A percentile compares a stretch with the other conserved stretches of the same genome.
phyloP scores from a whole-genome alignment of 2,888 invertebrate genomes.

The Sinelater perroti region DNA sequence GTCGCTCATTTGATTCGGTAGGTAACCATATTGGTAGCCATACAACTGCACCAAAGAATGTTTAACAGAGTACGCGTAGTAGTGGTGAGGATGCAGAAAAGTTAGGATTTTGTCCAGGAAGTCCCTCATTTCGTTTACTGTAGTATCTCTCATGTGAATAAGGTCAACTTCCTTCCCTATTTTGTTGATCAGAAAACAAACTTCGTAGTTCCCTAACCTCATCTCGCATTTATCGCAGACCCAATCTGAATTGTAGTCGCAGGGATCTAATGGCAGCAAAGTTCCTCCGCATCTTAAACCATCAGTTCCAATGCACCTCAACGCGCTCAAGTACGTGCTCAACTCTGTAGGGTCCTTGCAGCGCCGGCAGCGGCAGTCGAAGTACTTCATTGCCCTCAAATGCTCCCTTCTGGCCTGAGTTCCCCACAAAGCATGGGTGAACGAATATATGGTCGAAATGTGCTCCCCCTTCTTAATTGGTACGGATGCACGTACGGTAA shows the following conservation, averaged over 20 bases:
- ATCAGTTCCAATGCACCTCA: slow-evolving; percentile 69
- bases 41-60: slow-evolving; percentile 84
- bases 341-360: slow-evolving; percentile 84
- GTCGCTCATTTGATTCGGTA: slow-evolving; percentile 64
- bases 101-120: slow-evolving; percentile 74
- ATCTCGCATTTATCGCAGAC: slow-evolving; percentile 76
- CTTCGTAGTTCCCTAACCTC: slow-evolving; percentile 70
- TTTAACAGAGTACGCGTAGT: slow-evolving; percentile 81
- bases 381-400: slow-evolving; percentile 80
- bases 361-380: slow-evolving; percentile 75
- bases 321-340: slow-evolving; percentile 76
- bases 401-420: slow-evolving; percentile 83
- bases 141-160: slow-evolving; percentile 69
- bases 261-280: slow-evolving; percentile 75
- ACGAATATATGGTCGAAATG: slow-evolving; percentile 84
- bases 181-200: slow-evolving; percentile 72
- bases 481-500: slow-evolving; percentile 73
- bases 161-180: slow-evolving; percentile 81
- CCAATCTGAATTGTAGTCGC: slow-evolving; percentile 79
- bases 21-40: slow-evolving; percentile 73
- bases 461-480: slow-evolving; percentile 76
- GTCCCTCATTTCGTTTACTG: slow-evolving; percentile 69
- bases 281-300: slow-evolving; percentile 65
- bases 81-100: slow-evolving; percentile 85
- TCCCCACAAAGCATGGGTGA: slow-evolving; percentile 88